Base-by-base conservation (phyloP, 1,140 invertebrate genomes). In the Gryon sp. region DNA sequence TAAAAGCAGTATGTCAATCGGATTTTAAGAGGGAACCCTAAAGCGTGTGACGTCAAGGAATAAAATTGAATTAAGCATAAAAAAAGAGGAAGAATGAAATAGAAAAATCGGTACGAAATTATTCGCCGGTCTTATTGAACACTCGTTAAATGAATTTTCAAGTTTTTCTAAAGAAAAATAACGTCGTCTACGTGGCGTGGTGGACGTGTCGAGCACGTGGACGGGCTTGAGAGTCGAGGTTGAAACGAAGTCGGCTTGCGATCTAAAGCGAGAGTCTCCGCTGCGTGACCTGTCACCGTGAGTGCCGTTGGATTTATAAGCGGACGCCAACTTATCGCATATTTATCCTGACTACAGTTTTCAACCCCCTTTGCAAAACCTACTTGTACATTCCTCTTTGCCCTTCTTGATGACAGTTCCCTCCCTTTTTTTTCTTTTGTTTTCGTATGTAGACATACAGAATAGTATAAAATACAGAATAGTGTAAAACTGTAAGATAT, bases 251-350 rank as follows among this genome's bases (percentile, higher is more conserved):
- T 65, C 66, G 59, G 30, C 41, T 43, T 36, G 57, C 79, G 74
- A 80, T 78, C 66, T 80, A 82, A 81, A 82, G 60, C 75, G 43
- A 78, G 62, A 77, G 70, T 62, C 63, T 75, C 74, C 57, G 74
- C 85, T 87, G 86, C 87, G 87, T 88, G 87, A 88, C 87, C 82
- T 88, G 87, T 88, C 87, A 86, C 85, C 85, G 86, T 87, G 84
- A 88, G 80, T 82, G 77, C 80, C 59, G 68, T 75, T 85, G 83
- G 84, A 88, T 88, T 88, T 88, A 87, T 88, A 87, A 81, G 80
- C 87, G 84, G 83, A 86, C 83, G 85, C 80, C 81, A 82, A 87
- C 85, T 88, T 88, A 87, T 88, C 87, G 86, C 86, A 86, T 88
- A 87, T 87, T 87, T 88, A 87, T 83, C 82, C 80, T 68, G 74